These are phyloP conservation scores for Corella eumyota DNA, from an alignment of 23 tunicate genomes.

Conservation along the genomic window DNA sequence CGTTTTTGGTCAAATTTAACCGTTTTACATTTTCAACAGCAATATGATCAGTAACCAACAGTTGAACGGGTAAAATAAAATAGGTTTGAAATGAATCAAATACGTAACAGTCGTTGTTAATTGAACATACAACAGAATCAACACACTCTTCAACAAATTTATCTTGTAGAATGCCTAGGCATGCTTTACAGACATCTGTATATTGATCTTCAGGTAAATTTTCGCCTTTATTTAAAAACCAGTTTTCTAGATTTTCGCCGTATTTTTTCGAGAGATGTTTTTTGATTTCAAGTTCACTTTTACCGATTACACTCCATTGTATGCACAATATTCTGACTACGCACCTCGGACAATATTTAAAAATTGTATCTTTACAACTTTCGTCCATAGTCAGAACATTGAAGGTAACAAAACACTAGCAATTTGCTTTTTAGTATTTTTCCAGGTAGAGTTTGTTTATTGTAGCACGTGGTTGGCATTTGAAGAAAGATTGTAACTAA, in stretches of 20 bases:
- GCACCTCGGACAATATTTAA: slow-evolving; percentile 2
- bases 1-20: background rate
- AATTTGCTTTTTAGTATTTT: too few species aligned
- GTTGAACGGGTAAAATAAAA: slow-evolving; percentile 12
- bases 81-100: slow-evolving; percentile 5
- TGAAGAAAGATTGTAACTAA: too few species aligned
- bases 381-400: too few species aligned
- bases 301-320: background rate
- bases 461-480: too few species aligned
- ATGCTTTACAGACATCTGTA: slow-evolving; percentile 9
- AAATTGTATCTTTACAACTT: too few species aligned
- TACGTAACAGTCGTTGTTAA: background rate
- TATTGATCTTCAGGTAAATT: background rate
- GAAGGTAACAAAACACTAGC: too few species aligned
- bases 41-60: background rate
- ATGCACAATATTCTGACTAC: background rate
- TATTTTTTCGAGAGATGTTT: background rate
- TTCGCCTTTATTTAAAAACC: background rate
- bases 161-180: slow-evolving; percentile 9
- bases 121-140: background rate
- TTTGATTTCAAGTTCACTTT: slow-evolving; percentile 1
- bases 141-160: slow-evolving; percentile 4
- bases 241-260: background rate
- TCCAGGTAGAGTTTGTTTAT: too few species aligned
- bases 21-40: background rate